Evolutionary conservation across 2,113 vertebrate genomes (phyloP), one percentile per base, ranked within the genome.

Genomic region (Columba livia): DNA sequence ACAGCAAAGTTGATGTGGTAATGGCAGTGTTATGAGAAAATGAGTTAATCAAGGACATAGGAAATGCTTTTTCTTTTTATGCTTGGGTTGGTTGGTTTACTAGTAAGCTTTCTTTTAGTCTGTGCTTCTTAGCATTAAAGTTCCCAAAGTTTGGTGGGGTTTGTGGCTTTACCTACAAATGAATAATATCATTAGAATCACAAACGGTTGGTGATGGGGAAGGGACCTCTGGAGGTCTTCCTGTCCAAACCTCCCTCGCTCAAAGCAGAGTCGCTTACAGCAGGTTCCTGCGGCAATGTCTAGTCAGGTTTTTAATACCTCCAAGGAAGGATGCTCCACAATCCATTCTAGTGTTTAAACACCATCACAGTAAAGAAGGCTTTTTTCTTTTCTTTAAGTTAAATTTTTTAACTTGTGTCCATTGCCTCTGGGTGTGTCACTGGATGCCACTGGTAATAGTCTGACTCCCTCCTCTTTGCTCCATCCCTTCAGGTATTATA

Each of bases 1-100:
- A 65, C 80, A 91, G 91, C 91, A 91, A 61, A 94, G 65, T 20
- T 85, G 77, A 69, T 2, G 0, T 13, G 48, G 7, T 87, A 80
- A 70, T 83, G 79, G 77, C 71, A 47, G 40, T 47, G 25, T 83
- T 90, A 71, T 0, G n/a, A 87, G 78, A 53, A 90, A 93, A 81
- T 64, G 3, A 93, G 21, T 90, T 94, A 42, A 84, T 94, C 48
- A 40, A 48, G 86, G 78, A 95, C 93, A 81, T 7, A 40, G 24
- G 34, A 89, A 92, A 26, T 25, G 11, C 21, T 29, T 85, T 83
- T 91, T 94, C 16, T 88, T 32, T 17, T 32, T 58, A 3, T 44
- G 28, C 40, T 90, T 80, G 18, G 20, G 8, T 34, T 88, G 15
- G 16, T 56, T 88, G 38, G 18, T 71, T 92, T 93, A 25, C 38